Percentiles rank a stretch among this genome's conserved stretches.
Evolutionary conservation across 1,140 invertebrate genomes (phyloP).

Genomic region (Phenacoccus solenopsis): DNA sequence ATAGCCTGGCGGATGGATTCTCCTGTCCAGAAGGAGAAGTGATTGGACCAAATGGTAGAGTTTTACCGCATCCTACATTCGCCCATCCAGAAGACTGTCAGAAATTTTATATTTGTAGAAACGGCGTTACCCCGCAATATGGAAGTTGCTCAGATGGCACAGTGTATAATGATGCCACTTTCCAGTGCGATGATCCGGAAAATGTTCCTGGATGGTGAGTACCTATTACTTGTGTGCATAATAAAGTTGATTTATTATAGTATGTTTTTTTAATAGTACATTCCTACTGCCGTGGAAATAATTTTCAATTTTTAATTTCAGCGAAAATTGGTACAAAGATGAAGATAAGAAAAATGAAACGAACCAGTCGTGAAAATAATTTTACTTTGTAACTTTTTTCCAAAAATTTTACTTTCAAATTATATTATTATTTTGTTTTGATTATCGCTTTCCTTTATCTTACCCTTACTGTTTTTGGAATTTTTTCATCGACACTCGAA

Average conservation of each 20-base stretch:
- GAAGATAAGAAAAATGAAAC: constrained; percentile 30
- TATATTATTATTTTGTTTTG: not conserved
- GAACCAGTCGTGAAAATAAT: constrained; percentile 16
- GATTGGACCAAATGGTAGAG: constrained; percentile 50
- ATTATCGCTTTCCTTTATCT: too few relatives aligned
- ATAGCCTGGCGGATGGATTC: constrained; percentile 59
- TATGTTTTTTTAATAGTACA: not conserved
- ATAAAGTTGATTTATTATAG: not conserved
- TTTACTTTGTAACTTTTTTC: constrained; percentile 17
- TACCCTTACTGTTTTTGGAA: too few relatives aligned
- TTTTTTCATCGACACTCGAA: too few relatives aligned
- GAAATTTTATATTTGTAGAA: constrained; percentile 73
- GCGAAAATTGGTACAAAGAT: constrained; percentile 53
- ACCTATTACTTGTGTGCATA: constrained; percentile 1
- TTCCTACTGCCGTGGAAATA: not conserved
- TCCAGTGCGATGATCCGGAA: constrained; percentile 66
- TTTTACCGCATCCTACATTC: constrained; percentile 63
- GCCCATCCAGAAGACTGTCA: constrained; percentile 69
- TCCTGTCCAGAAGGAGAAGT: constrained; percentile 58
- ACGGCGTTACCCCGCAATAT: constrained; percentile 59
- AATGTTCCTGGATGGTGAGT: constrained; percentile 69
- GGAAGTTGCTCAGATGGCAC: constrained; percentile 58
- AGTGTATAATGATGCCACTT: constrained; percentile 68
- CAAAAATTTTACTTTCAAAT: constrained; percentile 9
- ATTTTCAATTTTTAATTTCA: constrained; percentile 36